These are phyloP conservation scores for Danionella cerebrum DNA, from an alignment of 2,113 vertebrate genomes.

Conservation along the genomic window DNA sequence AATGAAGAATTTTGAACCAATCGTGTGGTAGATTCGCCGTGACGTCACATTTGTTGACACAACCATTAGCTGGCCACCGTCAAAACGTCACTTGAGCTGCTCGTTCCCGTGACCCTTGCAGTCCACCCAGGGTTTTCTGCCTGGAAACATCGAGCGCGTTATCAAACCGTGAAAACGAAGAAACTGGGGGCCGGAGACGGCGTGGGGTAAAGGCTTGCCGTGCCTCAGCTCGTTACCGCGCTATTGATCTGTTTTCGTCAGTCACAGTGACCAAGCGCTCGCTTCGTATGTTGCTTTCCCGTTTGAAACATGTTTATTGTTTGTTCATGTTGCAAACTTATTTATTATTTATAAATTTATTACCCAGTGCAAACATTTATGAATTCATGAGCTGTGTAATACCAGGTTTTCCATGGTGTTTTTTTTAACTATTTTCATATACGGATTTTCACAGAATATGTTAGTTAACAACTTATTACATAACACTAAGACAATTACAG, in stretches of 20 bases:
- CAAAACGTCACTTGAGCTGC: slow-evolving; percentile 49
- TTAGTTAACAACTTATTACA: no score
- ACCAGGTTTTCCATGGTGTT: no score
- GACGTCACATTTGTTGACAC: slow-evolving; percentile 56
- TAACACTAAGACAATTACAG: no score
- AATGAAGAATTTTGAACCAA: slow-evolving; percentile 45
- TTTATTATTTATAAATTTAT: no score
- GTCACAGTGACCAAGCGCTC: neutral
- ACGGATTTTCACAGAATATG: no score
- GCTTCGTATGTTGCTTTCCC: neutral
- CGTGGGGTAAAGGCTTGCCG: slow-evolving; percentile 35
- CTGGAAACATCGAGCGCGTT: slow-evolving; percentile 56
- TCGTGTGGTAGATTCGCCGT: slow-evolving; percentile 33
- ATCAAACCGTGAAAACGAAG: slow-evolving; percentile 31
- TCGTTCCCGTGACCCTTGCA: slow-evolving; percentile 1
- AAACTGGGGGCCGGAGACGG: slow-evolving; percentile 13
- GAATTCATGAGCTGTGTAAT: no score
- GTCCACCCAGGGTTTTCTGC: slow-evolving; percentile 44
- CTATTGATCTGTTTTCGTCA: slow-evolving; percentile 19
- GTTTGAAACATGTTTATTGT: no score
- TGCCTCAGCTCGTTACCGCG: neutral
- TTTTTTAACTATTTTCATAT: no score
- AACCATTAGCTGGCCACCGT: slow-evolving; percentile 44
- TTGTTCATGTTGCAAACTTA: no score
- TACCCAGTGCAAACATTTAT: no score